Evolutionary conservation across 2,797 vertebrate species (phyloP).

Genomic region (Tokudaia muenninki): DNA sequence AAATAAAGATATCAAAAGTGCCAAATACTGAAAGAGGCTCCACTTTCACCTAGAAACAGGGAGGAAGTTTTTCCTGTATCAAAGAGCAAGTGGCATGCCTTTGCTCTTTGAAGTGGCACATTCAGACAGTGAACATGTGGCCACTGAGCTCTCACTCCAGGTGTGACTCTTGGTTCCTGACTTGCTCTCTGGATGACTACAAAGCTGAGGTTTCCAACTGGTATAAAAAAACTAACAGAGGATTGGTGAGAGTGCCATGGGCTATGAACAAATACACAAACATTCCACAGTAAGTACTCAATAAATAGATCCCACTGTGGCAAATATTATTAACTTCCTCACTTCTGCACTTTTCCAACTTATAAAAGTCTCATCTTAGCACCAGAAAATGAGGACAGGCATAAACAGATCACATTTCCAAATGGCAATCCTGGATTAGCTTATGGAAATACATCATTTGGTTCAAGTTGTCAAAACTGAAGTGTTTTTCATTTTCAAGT

Average conservation of each 20-base stretch:
- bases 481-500: conserved; percentile 1
- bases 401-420: conserved; percentile 30
- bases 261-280: background rate
- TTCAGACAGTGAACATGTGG: background rate
- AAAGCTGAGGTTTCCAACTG: background rate
- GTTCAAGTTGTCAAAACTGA: background rate
- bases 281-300: background rate
- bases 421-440: conserved; percentile 13
- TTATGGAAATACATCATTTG: background rate
- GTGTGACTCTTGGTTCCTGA: background rate
- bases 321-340: background rate
- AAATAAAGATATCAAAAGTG: background rate
- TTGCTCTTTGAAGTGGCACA: too few species aligned
- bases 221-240: background rate
- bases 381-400: background rate
- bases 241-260: background rate
- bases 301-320: background rate
- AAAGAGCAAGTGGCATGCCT: background rate
- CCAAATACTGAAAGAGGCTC: background rate
- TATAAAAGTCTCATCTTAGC: background rate
- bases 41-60: background rate
- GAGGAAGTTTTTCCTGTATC: background rate
- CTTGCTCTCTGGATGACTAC: background rate
- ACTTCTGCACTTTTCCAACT: background rate
- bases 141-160: background rate